Evolutionary conservation across 2,888 invertebrate species (phyloP).

Genomic region (Drosophila merina): DNA sequence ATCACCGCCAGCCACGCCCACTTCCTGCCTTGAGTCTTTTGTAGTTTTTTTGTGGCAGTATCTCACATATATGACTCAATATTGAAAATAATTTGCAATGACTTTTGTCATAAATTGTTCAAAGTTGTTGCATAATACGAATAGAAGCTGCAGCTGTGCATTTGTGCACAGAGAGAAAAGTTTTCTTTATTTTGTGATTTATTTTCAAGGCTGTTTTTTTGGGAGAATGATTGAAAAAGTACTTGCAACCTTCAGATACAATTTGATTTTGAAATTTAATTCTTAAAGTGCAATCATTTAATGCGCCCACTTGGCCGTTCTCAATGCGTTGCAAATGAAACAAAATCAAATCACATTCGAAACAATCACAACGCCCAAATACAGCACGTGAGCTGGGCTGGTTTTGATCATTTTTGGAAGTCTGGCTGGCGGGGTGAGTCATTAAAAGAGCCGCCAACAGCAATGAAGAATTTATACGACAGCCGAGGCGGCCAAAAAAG

Average conservation of each 20-base stretch:
- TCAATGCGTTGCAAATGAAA: slow-evolving; percentile 61
- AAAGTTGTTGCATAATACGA: slow-evolving; percentile 56
- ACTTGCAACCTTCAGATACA: too few species aligned
- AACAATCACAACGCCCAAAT: slow-evolving; percentile 57
- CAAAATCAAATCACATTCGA: slow-evolving; percentile 38
- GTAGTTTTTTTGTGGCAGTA: slow-evolving; percentile 9
- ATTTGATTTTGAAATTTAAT: too few species aligned
- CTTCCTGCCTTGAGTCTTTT: slow-evolving; percentile 46
- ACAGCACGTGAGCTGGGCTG: slow-evolving; percentile 64
- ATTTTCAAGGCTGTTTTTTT: too few species aligned
- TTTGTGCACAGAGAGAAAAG: slow-evolving; percentile 7
- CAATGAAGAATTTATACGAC: slow-evolving; percentile 69
- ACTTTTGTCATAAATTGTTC: slow-evolving; percentile 72
- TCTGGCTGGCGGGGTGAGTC: slow-evolving; percentile 56
- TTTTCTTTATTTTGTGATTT: too few species aligned
- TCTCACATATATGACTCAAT: slow-evolving; percentile 59
- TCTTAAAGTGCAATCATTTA: slow-evolving; percentile 42
- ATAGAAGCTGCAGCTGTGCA: slow-evolving; percentile 45
- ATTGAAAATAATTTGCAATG: slow-evolving; percentile 70
- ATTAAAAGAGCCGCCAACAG: slow-evolving; percentile 69
- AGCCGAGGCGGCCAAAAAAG: slow-evolving; percentile 67
- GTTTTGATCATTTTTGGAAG: slow-evolving; percentile 31
- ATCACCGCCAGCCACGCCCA: slow-evolving; percentile 53
- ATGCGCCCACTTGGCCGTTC: slow-evolving; percentile 54
- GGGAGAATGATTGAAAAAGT: too few species aligned